phyloP scores from a whole-genome alignment of 2,888 invertebrate genomes.

The Erebia aethiops region DNA sequence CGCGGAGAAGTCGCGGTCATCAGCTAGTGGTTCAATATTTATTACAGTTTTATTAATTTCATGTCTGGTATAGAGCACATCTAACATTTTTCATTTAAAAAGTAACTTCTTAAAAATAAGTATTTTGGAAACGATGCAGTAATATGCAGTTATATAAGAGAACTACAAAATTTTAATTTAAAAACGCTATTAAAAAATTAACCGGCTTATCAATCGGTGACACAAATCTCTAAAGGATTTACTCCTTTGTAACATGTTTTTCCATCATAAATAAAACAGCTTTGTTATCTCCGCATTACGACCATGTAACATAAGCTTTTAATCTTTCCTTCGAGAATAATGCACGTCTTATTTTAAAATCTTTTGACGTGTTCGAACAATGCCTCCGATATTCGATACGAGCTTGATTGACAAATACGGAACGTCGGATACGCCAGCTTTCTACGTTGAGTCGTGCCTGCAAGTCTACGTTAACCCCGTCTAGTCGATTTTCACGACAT shows the following conservation, averaged over 20 bases:
- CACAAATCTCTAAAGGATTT: neutral
- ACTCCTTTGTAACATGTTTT: neutral
- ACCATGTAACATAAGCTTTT: slow-evolving; percentile 15
- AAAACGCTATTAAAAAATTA: neutral
- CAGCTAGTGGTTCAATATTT: too few relatives aligned
- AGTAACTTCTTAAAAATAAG: too few relatives aligned
- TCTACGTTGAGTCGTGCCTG: slow-evolving; percentile 6
- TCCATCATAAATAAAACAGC: neutral
- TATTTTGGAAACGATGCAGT: too few relatives aligned
- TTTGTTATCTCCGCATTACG: slow-evolving; percentile 10
- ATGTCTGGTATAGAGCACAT: too few relatives aligned
- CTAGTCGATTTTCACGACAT: slow-evolving; percentile 14
- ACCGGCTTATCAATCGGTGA: neutral
- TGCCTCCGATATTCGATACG: slow-evolving; percentile 15
- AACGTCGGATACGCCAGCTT: slow-evolving; percentile 16
- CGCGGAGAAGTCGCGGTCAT: too few relatives aligned
- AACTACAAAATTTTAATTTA: too few relatives aligned
- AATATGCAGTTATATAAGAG: too few relatives aligned
- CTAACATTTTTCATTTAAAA: too few relatives aligned
- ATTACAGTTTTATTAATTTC: too few relatives aligned
- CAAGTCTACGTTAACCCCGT: slow-evolving; percentile 1
- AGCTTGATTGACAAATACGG: slow-evolving; percentile 18
- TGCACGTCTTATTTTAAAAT: slow-evolving; percentile 14
- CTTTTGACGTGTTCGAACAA: slow-evolving; percentile 12
- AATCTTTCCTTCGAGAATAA: slow-evolving; percentile 12